phyloP scores from a whole-genome alignment of 2,113 vertebrate genomes.

The Odobenus rosmarus region DNA sequence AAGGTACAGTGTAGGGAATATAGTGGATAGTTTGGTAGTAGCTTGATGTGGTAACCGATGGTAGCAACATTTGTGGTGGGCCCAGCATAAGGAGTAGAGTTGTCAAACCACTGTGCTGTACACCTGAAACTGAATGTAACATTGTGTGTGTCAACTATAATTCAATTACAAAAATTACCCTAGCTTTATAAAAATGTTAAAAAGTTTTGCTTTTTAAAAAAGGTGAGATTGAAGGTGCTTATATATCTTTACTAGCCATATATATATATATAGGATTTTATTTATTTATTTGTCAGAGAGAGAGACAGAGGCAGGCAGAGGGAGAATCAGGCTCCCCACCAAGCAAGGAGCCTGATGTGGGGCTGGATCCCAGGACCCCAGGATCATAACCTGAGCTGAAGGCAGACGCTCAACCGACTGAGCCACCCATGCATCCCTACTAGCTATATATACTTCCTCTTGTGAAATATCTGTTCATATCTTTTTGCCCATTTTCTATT shows the following conservation, averaged over 20 bases:
- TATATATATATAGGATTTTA: too few relatives aligned
- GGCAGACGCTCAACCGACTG: too few relatives aligned
- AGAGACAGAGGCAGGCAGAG: too few relatives aligned
- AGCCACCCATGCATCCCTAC: too few relatives aligned
- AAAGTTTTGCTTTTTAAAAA: neutral
- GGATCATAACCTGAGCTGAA: too few relatives aligned
- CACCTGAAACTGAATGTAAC: neutral
- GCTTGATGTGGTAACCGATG: neutral
- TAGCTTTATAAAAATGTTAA: neutral
- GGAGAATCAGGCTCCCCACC: too few relatives aligned
- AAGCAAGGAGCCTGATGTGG: too few relatives aligned
- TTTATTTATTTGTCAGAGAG: too few relatives aligned
- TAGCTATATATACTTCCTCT: neutral
- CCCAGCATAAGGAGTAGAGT: neutral
- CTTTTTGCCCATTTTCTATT: neutral
- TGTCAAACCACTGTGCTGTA: neutral
- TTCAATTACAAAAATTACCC: neutral
- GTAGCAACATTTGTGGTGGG: neutral
- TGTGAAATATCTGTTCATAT: neutral
- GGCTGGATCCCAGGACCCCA: too few relatives aligned
- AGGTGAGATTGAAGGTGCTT: neutral
- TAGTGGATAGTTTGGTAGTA: neutral
- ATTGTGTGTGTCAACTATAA: neutral
- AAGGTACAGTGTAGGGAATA: neutral
- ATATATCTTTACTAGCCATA: neutral